These are phyloP conservation scores for Columbina picui DNA, from an alignment of 2,113 vertebrate species.

Conservation along the genomic window DNA sequence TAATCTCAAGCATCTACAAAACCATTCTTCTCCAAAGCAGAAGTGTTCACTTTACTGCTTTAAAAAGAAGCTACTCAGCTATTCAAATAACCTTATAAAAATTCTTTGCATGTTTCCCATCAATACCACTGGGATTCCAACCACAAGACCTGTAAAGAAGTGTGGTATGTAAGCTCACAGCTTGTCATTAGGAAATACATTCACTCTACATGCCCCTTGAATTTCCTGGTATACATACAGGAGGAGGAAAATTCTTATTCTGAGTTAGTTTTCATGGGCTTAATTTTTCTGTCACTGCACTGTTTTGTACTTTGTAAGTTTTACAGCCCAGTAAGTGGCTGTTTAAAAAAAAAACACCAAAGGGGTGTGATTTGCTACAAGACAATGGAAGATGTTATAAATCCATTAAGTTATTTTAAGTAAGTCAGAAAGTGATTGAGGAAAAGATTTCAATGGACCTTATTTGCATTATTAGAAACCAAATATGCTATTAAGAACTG, in stretches of 20 bases:
- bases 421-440: background rate
- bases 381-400: background rate
- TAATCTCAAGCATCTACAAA: background rate
- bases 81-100: constrained; percentile 25
- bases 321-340: background rate
- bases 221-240: background rate
- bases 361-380: background rate
- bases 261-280: background rate
- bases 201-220: background rate
- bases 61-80: constrained; percentile 14
- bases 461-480: background rate
- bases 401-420: background rate
- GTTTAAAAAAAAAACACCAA: background rate
- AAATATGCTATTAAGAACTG: background rate
- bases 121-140: constrained; percentile 8
- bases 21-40: background rate
- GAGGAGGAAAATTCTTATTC: background rate
- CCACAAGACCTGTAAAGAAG: constrained; percentile 4
- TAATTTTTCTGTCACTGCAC: background rate
- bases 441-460: background rate
- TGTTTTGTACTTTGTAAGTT: background rate
- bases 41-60: background rate
- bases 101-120: background rate
- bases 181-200: constrained; percentile 8
- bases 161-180: background rate